Evolutionary conservation across 2,888 invertebrate genomes (phyloP).

Genomic region (Lithophane semibrunnea): DNA sequence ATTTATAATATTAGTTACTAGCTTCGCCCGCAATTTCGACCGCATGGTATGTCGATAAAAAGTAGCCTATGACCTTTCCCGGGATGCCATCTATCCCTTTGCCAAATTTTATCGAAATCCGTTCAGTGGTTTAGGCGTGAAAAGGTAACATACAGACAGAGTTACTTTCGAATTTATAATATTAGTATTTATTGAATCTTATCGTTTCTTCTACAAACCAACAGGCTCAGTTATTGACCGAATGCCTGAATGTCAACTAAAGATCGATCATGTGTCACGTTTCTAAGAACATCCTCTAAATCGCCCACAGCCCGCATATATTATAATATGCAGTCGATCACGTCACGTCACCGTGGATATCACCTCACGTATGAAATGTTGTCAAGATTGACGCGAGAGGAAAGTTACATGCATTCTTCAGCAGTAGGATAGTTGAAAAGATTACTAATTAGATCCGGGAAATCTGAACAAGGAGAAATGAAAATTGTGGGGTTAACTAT

Average conservation of each 20-base stretch:
- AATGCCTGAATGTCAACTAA: slow-evolving; percentile 51
- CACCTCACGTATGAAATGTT: slow-evolving; percentile 30
- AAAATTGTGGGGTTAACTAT: too few relatives aligned
- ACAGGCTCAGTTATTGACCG: background rate
- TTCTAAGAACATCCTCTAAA: slow-evolving; percentile 38
- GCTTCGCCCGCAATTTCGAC: too few relatives aligned
- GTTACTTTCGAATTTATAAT: too few relatives aligned
- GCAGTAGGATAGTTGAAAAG: background rate
- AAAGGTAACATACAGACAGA: too few relatives aligned
- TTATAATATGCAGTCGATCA: slow-evolving; percentile 32
- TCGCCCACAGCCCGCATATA: slow-evolving; percentile 32
- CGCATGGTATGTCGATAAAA: too few relatives aligned
- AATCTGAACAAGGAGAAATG: too few relatives aligned
- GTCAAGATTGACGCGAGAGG: slow-evolving; percentile 17
- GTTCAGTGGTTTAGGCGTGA: too few relatives aligned
- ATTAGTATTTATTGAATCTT: background rate
- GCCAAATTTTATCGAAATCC: too few relatives aligned
- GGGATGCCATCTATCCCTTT: too few relatives aligned
- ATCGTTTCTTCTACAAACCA: background rate
- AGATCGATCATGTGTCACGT: slow-evolving; percentile 32
- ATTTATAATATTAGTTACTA: too few relatives aligned
- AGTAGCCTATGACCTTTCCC: too few relatives aligned
- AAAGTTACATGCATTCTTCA: slow-evolving; percentile 40
- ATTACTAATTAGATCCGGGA: too few relatives aligned
- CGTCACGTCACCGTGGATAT: slow-evolving; percentile 23